Conservation (phyloP, 2,113 vertebrate genomes). For the Tyto alba region DNA sequence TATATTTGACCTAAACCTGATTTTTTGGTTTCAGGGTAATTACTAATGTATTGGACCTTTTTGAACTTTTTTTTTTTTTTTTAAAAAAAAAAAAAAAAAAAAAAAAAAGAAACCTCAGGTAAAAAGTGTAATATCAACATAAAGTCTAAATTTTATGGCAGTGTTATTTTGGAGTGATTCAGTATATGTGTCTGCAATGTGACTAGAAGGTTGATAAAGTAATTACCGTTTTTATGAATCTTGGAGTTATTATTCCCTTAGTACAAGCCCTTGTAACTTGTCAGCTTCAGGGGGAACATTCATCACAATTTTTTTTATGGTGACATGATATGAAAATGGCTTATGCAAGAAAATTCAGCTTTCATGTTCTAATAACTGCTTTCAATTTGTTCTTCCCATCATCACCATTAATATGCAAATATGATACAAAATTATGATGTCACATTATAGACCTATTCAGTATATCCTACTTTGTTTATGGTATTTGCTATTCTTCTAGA, state of each 20-base stretch:
- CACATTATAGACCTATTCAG: neutral
- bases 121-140: neutral
- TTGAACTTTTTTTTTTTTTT: neutral
- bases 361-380: constrained; percentile 34
- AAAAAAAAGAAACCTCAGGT: neutral
- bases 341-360: constrained; percentile 39
- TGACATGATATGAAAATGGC: constrained; percentile 36
- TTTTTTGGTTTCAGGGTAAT: neutral
- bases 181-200: constrained; percentile 40
- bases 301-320: constrained; percentile 38
- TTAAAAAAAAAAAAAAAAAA: too few species aligned
- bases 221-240: constrained; percentile 69
- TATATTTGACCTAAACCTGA: neutral
- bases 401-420: constrained; percentile 35
- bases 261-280: constrained; percentile 60
- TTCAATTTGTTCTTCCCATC: constrained; percentile 43
- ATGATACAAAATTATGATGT: neutral
- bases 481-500: neutral
- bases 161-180: constrained; percentile 41
- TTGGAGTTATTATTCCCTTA: constrained; percentile 63
- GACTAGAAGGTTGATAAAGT: constrained; percentile 64
- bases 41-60: neutral
- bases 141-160: constrained; percentile 5
- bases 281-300: constrained; percentile 45
- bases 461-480: neutral